phyloP scores from a whole-genome alignment of 2,113 vertebrate species.

The Clarias batrachus region DNA sequence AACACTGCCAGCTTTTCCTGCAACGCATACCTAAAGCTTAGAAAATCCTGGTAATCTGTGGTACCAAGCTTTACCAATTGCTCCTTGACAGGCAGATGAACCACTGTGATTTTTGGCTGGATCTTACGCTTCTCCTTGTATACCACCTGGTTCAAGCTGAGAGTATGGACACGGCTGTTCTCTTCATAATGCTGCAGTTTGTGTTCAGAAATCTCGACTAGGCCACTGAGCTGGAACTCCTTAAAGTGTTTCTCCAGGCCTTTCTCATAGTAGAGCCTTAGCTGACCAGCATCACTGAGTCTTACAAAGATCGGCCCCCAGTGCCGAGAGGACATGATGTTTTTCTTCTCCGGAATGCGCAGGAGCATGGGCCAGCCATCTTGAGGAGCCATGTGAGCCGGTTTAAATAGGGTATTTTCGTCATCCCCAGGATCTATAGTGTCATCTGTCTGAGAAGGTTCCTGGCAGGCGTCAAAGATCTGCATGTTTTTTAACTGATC shows the following conservation, averaged over 20 bases:
- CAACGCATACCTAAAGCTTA: conserved; percentile 78
- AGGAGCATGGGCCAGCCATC: conserved; percentile 90
- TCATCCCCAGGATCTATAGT: conserved; percentile 61
- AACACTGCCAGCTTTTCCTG: conserved; percentile 77
- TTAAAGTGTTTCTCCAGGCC: conserved; percentile 85
- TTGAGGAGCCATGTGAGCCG: conserved; percentile 64
- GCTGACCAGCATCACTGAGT: conserved; percentile 69
- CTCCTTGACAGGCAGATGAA: conserved; percentile 77
- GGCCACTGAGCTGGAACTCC: conserved; percentile 78
- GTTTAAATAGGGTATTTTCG: conserved; percentile 57
- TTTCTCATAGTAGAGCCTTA: conserved; percentile 86
- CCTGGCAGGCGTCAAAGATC: conserved; percentile 75
- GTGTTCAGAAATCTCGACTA: conserved; percentile 82
- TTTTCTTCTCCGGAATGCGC: conserved; percentile 91
- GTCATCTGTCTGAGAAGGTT: conserved; percentile 71
- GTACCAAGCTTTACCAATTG: conserved; percentile 86
- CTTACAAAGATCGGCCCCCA: conserved; percentile 89
- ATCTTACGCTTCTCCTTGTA: conserved; percentile 87
- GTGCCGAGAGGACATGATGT: conserved; percentile 91
- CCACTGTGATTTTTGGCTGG: conserved; percentile 80
- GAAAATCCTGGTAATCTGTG: conserved; percentile 80
- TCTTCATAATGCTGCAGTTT: conserved; percentile 85
- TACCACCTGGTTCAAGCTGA: conserved; percentile 79
- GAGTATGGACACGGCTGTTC: conserved; percentile 81
- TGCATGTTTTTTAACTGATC: conserved; percentile 80